Evolutionary conservation across 2,888 invertebrate genomes (phyloP).

Genomic region (Drosophila cyrtoloma): DNA sequence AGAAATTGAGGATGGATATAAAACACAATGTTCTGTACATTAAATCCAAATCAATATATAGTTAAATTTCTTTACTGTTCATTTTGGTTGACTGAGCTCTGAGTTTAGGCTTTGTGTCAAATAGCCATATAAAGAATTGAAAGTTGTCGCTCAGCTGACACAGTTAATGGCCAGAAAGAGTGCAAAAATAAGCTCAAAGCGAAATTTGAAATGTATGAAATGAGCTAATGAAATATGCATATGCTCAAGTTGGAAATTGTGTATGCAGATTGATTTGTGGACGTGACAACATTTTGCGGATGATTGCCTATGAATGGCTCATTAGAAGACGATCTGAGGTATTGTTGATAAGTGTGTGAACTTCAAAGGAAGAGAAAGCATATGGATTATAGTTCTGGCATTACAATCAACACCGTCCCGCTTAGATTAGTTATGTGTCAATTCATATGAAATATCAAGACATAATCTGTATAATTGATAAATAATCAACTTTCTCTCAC

Average conservation of each 20-base stretch:
- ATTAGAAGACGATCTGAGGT: slow-evolving; percentile 13
- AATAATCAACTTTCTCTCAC: not conserved
- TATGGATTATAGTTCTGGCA: not conserved
- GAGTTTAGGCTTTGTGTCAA: slow-evolving; percentile 35
- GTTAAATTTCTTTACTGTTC: slow-evolving; percentile 18
- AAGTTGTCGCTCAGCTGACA: slow-evolving; percentile 60
- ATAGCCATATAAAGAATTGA: slow-evolving; percentile 56
- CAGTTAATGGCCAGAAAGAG: slow-evolving; percentile 41
- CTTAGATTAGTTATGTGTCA: not conserved
- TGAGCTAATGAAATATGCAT: slow-evolving; percentile 47
- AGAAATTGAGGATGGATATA: not conserved
- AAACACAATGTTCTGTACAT: not conserved
- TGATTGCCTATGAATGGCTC: slow-evolving; percentile 33
- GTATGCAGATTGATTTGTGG: slow-evolving; percentile 25
- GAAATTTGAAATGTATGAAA: slow-evolving; percentile 37
- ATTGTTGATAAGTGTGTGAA: not conserved
- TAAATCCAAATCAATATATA: not conserved
- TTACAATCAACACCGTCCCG: not conserved
- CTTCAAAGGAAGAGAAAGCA: slow-evolving; percentile 17
- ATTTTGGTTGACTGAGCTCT: slow-evolving; percentile 25
- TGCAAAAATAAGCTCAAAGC: slow-evolving; percentile 30
- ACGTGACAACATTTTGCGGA: not conserved
- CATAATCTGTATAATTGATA: slow-evolving; percentile 1
- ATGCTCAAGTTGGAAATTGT: slow-evolving; percentile 24
- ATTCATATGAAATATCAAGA: not conserved